Evolutionary conservation across 1,140 invertebrate genomes (phyloP), one percentile per base, ranked within the genome.

Genomic region (Neuroterus valhalla): DNA sequence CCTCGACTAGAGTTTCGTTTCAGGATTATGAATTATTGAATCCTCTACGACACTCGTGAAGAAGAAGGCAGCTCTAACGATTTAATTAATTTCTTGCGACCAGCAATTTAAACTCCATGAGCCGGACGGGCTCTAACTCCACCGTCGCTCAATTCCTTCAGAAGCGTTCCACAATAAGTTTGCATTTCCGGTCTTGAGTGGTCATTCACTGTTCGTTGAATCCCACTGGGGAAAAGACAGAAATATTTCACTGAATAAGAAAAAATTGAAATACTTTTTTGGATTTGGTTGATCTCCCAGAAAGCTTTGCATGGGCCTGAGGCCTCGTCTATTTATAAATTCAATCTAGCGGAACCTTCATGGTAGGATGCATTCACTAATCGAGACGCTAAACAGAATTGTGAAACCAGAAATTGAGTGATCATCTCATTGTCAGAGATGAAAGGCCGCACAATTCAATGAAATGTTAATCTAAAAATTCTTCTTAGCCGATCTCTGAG

Each of bases 301-400:
- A 69, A 52, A 66, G 78, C 84, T 85, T 74, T 79, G 81, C 80
- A 76, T 84, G 78, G 79, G 81, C 79, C 82, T 78, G 68, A 80
- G 81, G 78, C 81, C 78, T 81, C 77, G 82, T 68, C 84, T 86
- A 85, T 86, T 86, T 85, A 86, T 86, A 86, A 81, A 82, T 78
- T 71, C 71, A 75, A 62, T 62, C n/a, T 62, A 14, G 31, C 55
- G 55, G 23, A 62, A 62, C 55, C 55, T 62, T 62, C 31, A 62
- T 50, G 19, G 17, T 62, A 31, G 55, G 31, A 62, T 62, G 55
- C 55, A 62, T 62, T 62, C 55, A 26, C 21, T 62, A n/a, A 62
- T 62, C n/a, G 55, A 31, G 21, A 14, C 31, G 31, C 23, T 31
- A 62, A 62, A n/a, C 55, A 12, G 55, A 62, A 3, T 23, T 55